Evolutionary conservation across 2,888 invertebrate species (phyloP).

Genomic region (Itoplectis maculator): DNA sequence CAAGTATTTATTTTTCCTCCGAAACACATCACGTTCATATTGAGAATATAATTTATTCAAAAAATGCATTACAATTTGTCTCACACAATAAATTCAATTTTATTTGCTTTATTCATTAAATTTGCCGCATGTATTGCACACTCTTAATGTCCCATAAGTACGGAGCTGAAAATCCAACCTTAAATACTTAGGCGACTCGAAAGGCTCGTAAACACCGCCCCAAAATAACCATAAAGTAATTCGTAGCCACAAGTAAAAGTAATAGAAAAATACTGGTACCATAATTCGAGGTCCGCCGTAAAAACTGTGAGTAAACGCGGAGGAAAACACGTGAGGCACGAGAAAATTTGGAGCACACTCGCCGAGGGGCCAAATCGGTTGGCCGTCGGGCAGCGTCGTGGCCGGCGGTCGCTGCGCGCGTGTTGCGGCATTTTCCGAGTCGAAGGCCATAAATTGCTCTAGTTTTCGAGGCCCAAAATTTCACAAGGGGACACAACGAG

Average conservation of each 20-base stretch:
- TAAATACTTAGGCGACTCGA: background rate
- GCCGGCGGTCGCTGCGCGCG: constrained; percentile 69
- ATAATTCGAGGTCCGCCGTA: background rate
- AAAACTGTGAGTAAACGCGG: constrained; percentile 29
- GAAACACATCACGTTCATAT: background rate
- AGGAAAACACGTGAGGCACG: constrained; percentile 76
- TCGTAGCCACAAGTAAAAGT: background rate
- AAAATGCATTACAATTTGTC: background rate
- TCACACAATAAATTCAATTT: background rate
- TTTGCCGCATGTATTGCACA: background rate
- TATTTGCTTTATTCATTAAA: background rate
- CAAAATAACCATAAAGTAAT: background rate
- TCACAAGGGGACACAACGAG: constrained; percentile 64
- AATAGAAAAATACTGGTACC: background rate
- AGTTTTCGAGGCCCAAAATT: constrained; percentile 78
- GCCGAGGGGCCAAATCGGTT: constrained; percentile 58
- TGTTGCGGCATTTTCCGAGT: constrained; percentile 76
- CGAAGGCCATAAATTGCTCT: constrained; percentile 81
- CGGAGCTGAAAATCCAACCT: background rate
- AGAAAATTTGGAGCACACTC: constrained; percentile 63
- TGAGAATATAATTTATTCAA: background rate
- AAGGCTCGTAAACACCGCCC: background rate
- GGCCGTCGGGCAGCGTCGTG: constrained; percentile 62
- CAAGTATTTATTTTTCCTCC: background rate
- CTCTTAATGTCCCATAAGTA: background rate